Conservation (phyloP, 1,140 invertebrate genomes). For the Oncopodura yosiiana region DNA sequence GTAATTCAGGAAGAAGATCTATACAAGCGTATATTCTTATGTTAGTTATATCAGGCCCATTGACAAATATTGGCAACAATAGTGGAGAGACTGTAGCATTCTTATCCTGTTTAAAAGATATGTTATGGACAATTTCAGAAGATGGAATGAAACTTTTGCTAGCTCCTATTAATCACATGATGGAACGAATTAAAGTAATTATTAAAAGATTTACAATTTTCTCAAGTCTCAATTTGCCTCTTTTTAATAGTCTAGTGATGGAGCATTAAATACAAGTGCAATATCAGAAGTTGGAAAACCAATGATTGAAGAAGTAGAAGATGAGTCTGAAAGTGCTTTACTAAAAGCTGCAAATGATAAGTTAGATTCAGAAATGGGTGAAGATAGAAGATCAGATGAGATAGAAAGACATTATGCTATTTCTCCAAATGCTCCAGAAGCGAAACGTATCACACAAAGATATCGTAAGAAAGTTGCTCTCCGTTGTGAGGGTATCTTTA, state of each 20-base stretch:
- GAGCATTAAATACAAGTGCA: constrained; percentile 7
- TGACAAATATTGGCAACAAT: constrained; percentile 30
- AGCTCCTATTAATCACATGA: constrained; percentile 27
- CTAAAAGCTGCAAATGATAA: constrained; percentile 23
- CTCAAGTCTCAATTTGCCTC: neutral
- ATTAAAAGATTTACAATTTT: neutral
- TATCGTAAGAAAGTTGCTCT: constrained; percentile 29
- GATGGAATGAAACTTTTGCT: constrained; percentile 26
- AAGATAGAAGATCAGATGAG: constrained; percentile 12
- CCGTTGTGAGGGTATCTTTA: constrained; percentile 34
- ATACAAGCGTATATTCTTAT: constrained; percentile 25
- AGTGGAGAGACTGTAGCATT: constrained; percentile 25
- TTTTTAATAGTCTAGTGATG: constrained; percentile 1
- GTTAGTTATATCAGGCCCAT: constrained; percentile 25
- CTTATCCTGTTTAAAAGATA: constrained; percentile 23
- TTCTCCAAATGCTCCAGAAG: constrained; percentile 1
- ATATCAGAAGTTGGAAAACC: constrained; percentile 18
- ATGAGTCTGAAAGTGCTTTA: constrained; percentile 11
- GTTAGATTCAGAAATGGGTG: constrained; percentile 16
- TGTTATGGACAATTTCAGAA: constrained; percentile 18
- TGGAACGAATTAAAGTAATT: constrained; percentile 19
- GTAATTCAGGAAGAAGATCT: constrained; percentile 14
- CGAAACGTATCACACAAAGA: constrained; percentile 17
- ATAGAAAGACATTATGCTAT: constrained; percentile 16
- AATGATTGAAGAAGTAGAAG: constrained; percentile 24